Conservation (phyloP, 2,797 vertebrate genomes). For the Gila robusta region DNA sequence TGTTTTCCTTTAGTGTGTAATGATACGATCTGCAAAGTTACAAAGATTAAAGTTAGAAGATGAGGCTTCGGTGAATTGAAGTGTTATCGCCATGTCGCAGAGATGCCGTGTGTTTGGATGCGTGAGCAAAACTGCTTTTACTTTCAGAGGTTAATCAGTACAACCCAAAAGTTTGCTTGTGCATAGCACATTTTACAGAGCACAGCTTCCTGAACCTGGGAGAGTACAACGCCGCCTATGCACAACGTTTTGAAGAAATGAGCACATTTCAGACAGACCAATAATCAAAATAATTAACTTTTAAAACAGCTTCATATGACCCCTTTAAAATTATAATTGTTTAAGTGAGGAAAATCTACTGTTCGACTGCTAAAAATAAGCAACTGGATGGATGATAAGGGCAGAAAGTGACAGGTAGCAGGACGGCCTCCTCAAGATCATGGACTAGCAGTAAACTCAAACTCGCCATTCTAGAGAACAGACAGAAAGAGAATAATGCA, state of each 20-base stretch:
- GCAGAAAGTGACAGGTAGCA: background rate
- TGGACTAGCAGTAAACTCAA: conserved; percentile 60
- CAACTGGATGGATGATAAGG: background rate
- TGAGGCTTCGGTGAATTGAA: too few species aligned
- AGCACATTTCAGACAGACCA: too few species aligned
- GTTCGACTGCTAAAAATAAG: background rate
- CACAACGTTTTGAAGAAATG: too few species aligned
- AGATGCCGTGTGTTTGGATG: too few species aligned
- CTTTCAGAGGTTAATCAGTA: too few species aligned
- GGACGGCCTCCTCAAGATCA: conserved; percentile 59
- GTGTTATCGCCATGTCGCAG: too few species aligned
- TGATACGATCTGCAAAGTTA: background rate
- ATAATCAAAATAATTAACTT: background rate
- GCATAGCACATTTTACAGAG: too few species aligned
- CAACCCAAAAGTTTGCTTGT: too few species aligned
- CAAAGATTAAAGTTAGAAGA: too few species aligned
- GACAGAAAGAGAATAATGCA: background rate
- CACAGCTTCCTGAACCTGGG: too few species aligned
- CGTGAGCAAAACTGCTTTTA: too few species aligned
- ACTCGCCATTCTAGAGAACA: conserved; percentile 64
- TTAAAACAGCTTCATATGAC: background rate
- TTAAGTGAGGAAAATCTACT: background rate
- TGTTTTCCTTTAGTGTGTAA: background rate
- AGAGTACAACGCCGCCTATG: too few species aligned
- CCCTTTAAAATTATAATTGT: background rate